Evolutionary conservation across 1,140 invertebrate genomes (phyloP).

Genomic region (Scaptomyza pallida): DNA sequence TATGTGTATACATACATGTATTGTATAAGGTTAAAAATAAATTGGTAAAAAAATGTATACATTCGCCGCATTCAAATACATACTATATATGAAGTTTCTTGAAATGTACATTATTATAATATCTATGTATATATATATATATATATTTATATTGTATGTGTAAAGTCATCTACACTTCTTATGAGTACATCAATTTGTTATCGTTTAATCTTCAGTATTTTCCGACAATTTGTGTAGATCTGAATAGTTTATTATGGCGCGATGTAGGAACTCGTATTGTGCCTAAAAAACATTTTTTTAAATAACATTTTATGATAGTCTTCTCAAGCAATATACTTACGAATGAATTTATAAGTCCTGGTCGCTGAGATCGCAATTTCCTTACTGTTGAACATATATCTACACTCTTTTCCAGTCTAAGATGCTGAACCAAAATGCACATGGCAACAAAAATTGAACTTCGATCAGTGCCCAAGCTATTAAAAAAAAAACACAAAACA

Average conservation of each 20-base stretch:
- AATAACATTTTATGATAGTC: not conserved
- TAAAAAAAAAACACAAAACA: not conserved
- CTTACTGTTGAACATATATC: slow-evolving; percentile 93
- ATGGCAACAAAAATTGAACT: slow-evolving; percentile 95
- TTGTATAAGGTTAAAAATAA: slow-evolving; percentile 69
- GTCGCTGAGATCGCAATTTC: slow-evolving; percentile 92
- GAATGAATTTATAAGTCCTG: slow-evolving; percentile 92
- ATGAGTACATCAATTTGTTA: slow-evolving; percentile 43
- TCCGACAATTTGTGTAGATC: slow-evolving; percentile 91
- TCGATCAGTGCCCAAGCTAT: slow-evolving; percentile 91
- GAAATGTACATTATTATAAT: slow-evolving; percentile 76
- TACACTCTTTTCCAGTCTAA: slow-evolving; percentile 91
- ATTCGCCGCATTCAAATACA: slow-evolving; percentile 62
- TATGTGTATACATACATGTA: slow-evolving; percentile 57
- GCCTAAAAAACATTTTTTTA: slow-evolving; percentile 89
- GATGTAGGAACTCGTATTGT: slow-evolving; percentile 96
- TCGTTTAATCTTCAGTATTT: slow-evolving; percentile 81
- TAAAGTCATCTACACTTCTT: slow-evolving; percentile 40
- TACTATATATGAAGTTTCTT: slow-evolving; percentile 64
- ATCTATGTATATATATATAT: slow-evolving; percentile 38
- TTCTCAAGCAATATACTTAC: slow-evolving; percentile 85
- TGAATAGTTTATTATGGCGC: slow-evolving; percentile 94
- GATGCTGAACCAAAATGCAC: slow-evolving; percentile 92
- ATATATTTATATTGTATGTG: slow-evolving; percentile 35
- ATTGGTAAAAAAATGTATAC: slow-evolving; percentile 66